Evolutionary conservation across 2,888 invertebrate genomes (phyloP).

Genomic region (Acleris cristana): DNA sequence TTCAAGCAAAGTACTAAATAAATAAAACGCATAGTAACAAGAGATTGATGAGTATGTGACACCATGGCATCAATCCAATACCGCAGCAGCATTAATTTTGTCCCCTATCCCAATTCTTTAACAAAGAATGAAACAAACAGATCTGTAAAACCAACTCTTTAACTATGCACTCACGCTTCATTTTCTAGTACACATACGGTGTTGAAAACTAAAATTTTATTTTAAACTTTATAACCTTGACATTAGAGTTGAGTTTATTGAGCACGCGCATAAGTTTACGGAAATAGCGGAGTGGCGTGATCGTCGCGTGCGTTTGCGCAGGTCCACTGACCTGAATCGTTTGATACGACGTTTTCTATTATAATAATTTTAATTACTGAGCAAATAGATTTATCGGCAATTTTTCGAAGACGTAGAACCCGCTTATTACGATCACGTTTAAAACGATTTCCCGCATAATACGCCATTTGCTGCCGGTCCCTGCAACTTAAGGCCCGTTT

Average conservation of each 20-base stretch:
- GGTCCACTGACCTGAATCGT: slow-evolving; percentile 70
- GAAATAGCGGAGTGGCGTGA: slow-evolving; percentile 73
- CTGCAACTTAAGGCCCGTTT: too few relatives aligned
- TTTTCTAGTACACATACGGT: slow-evolving; percentile 5
- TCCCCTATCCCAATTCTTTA: slow-evolving; percentile 27
- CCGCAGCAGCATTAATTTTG: slow-evolving; percentile 16
- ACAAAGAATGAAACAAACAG: neutral
- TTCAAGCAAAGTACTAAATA: neutral
- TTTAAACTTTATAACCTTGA: slow-evolving; percentile 44
- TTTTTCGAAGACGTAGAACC: too few relatives aligned
- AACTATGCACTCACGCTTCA: slow-evolving; percentile 1
- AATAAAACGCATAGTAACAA: slow-evolving; percentile 6
- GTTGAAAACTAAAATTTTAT: slow-evolving; percentile 5
- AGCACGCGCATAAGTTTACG: slow-evolving; percentile 45
- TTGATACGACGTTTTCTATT: slow-evolving; percentile 40
- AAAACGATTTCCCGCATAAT: too few relatives aligned
- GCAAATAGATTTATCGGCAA: neutral
- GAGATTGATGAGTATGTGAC: slow-evolving; percentile 10
- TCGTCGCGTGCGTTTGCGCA: slow-evolving; percentile 64
- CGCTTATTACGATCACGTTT: too few relatives aligned
- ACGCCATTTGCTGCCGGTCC: too few relatives aligned
- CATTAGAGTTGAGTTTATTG: slow-evolving; percentile 49
- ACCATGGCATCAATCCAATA: slow-evolving; percentile 33
- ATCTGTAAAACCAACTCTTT: slow-evolving; percentile 7
- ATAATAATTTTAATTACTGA: neutral